Conservation (phyloP, 1,140 invertebrate genomes). For the Sycophaga agraensis region DNA sequence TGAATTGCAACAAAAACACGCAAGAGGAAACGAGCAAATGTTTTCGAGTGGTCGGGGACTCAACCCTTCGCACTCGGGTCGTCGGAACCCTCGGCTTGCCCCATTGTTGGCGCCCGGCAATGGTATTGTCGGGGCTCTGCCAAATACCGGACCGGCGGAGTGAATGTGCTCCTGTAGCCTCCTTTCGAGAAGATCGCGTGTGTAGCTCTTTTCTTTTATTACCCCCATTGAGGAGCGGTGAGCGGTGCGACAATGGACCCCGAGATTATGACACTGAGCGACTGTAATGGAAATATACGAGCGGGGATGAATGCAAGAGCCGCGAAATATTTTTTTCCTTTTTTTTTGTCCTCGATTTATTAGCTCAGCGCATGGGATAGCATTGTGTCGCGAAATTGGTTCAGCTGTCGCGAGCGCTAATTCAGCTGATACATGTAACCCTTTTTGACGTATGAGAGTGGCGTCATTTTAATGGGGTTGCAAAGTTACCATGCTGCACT, state of each 20-base stretch:
- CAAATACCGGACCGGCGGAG: no score
- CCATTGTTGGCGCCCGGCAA: constrained; percentile 37
- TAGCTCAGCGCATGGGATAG: no score
- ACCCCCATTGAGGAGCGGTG: not conserved
- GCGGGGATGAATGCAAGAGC: no score
- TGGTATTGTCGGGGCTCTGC: constrained; percentile 37
- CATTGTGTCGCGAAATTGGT: no score
- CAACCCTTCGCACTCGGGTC: not conserved
- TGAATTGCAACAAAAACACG: constrained; percentile 16
- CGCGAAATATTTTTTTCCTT: no score
- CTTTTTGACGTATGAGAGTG: no score
- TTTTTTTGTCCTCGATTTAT: no score
- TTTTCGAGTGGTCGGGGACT: constrained; percentile 41
- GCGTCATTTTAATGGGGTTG: not conserved
- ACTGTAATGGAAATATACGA: constrained; percentile 15
- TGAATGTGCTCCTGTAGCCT: no score
- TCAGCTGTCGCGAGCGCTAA: no score
- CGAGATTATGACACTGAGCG: constrained; percentile 26
- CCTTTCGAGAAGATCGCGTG: not conserved
- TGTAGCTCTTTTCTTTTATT: not conserved
- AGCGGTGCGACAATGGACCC: not conserved
- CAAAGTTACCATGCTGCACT: not conserved
- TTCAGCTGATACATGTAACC: no score
- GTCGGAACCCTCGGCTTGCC: constrained; percentile 8
- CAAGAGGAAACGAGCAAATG: constrained; percentile 37